Conservation (phyloP, 2,888 invertebrate genomes). For the Stenichneumon culpator region DNA sequence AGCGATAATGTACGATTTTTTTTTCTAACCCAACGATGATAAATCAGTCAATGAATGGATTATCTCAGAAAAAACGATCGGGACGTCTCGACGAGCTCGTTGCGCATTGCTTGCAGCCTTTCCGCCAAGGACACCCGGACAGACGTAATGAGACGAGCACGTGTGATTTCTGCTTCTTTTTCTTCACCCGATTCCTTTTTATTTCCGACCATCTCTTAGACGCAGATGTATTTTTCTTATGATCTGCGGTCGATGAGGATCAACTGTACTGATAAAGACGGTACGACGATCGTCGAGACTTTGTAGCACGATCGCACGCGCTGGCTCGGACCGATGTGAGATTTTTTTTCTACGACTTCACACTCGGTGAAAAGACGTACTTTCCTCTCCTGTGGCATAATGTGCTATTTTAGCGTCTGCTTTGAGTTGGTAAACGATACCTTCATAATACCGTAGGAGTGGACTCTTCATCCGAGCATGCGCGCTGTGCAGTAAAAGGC, state of each 20-base stretch:
- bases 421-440: not conserved
- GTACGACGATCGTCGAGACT: not conserved
- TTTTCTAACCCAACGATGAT: not conserved
- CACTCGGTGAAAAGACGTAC: too few species aligned
- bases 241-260: slow-evolving; percentile 39
- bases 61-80: not conserved
- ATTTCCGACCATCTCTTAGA: slow-evolving; percentile 66
- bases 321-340: not conserved
- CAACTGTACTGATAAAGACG: not conserved
- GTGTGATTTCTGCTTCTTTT: slow-evolving; percentile 51
- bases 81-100: not conserved
- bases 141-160: slow-evolving; percentile 24
- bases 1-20: not conserved
- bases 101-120: not conserved
- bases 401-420: too few species aligned
- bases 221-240: slow-evolving; percentile 60
- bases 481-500: not conserved
- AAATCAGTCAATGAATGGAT: slow-evolving; percentile 1
- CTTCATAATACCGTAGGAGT: not conserved
- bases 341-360: too few species aligned
- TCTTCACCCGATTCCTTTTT: slow-evolving; percentile 30
- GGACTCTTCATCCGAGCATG: slow-evolving; percentile 4
- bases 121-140: slow-evolving; percentile 24
- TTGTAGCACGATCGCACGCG: not conserved
- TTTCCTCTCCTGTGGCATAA: too few species aligned